Evolutionary conservation across 2,113 vertebrate species (phyloP).

Genomic region (Corythaeola cristata): DNA sequence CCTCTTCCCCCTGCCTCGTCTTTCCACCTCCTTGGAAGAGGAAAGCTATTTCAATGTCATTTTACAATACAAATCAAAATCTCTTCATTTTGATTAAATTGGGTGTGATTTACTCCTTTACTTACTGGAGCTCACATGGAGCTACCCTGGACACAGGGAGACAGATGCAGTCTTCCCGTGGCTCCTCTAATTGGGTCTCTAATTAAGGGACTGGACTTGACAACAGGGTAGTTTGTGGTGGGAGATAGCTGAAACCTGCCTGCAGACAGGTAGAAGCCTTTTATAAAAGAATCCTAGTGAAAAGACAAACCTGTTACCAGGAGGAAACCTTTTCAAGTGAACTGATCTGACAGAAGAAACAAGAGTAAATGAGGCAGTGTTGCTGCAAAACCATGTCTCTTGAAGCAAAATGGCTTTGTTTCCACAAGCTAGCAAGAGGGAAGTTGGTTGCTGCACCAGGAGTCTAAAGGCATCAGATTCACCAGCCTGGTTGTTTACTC

Average conservation of each 20-base stretch:
- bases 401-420: neutral
- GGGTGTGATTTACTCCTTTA: neutral
- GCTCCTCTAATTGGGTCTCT: neutral
- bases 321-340: neutral
- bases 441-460: neutral
- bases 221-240: neutral
- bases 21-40: neutral
- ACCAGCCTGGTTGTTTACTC: neutral
- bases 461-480: neutral
- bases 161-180: neutral
- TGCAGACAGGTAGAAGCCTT: neutral
- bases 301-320: neutral
- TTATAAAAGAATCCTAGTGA: neutral
- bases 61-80: neutral
- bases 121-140: neutral
- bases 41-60: neutral
- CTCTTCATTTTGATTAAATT: neutral
- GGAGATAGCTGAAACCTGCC: constrained; percentile 14
- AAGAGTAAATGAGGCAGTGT: neutral
- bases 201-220: neutral
- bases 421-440: neutral
- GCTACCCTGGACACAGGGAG: neutral
- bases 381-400: neutral
- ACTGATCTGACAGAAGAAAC: neutral
- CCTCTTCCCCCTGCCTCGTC: neutral